A percentile compares a stretch with the other conserved stretches of the same genome.
Conservation (phyloP, 1,140 invertebrate genomes). For the Rhagoletis zephyria region DNA sequence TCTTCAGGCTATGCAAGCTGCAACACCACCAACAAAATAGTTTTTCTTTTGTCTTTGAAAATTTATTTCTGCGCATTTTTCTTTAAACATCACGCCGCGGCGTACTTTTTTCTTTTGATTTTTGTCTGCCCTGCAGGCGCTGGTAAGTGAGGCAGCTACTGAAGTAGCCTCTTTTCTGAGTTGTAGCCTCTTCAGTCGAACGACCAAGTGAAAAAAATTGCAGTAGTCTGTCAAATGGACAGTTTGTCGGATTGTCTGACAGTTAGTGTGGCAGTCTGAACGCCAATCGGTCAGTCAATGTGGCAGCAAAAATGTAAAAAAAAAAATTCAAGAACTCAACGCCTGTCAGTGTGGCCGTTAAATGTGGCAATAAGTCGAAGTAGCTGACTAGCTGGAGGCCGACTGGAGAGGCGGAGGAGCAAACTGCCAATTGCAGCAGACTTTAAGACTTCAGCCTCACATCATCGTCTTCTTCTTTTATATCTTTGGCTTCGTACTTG, state of each 20-base stretch:
- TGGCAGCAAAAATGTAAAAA: background rate
- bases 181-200: background rate
- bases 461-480: background rate
- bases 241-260: slow-evolving; percentile 16
- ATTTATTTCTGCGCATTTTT: slow-evolving; percentile 55
- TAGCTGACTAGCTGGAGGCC: background rate
- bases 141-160: slow-evolving; percentile 55
- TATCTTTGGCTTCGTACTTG: background rate
- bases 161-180: slow-evolving; percentile 53
- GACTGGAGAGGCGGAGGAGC: background rate
- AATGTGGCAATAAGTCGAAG: slow-evolving; percentile 23
- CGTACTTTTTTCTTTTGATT: background rate
- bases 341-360: background rate
- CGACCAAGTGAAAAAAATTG: background rate
- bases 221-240: slow-evolving; percentile 39
- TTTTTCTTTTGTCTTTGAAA: slow-evolving; percentile 58
- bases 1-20: background rate
- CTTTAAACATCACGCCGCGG: background rate
- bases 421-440: background rate
- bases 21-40: slow-evolving; percentile 28
- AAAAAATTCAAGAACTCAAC: slow-evolving; percentile 1
- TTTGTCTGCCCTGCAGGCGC: background rate
- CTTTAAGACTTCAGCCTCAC: background rate
- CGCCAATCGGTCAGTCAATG: background rate
- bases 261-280: slow-evolving; percentile 34